Evolutionary conservation across 2,797 vertebrate genomes (phyloP), one percentile per base, ranked within the genome.

Genomic region (Phyllotis vaccarum): DNA sequence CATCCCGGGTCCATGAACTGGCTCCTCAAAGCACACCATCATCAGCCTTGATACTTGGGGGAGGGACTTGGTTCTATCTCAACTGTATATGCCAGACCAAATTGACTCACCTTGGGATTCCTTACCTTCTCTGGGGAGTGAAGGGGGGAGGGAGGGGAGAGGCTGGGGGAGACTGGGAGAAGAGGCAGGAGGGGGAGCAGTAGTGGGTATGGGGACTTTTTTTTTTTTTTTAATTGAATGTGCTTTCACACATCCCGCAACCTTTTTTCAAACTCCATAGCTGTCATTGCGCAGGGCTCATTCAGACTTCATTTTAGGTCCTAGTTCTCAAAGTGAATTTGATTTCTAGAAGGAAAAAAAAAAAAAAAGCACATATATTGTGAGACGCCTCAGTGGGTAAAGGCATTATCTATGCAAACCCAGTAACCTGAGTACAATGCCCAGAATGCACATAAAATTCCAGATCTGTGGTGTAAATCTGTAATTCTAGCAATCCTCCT

Each of bases 291-390:
- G 46, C 7, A 8, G 46, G 29, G 62, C 54, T 89, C 31, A 19
- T 60, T 54, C 40, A 68, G 54, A 86, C 5, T 93, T 90, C 9
- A 17, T 56, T 31, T 21, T 5, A 81, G 34, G 37, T 80, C 13
- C 81, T 81, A 93, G 34, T 86, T 93, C 87, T 97, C 40, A 87
- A 91, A 87, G 58, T 14, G 14, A 43, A 86, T 94, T 87, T 46
- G 85, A 66, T 24, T 91, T 64, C 96, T 75, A 96, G 62, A 58
- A 81, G 13, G 14, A 79, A 94, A 94, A 49, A 49, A 58, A 81
- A 11, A 11, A 79, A 94, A 94, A 49, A 49, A 9, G 46, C 46
- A 49, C 9, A 49, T 49, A 49, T 49, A 49, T 49, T 7, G 34
- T 56, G 78, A 80, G 52, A 37, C 56, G 34, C 19, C 34, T 56